Percentiles rank a stretch among this genome's conserved stretches.
These are phyloP conservation scores for Xerus inauris DNA, from an alignment of 2,113 vertebrate genomes.

Conservation along the genomic window DNA sequence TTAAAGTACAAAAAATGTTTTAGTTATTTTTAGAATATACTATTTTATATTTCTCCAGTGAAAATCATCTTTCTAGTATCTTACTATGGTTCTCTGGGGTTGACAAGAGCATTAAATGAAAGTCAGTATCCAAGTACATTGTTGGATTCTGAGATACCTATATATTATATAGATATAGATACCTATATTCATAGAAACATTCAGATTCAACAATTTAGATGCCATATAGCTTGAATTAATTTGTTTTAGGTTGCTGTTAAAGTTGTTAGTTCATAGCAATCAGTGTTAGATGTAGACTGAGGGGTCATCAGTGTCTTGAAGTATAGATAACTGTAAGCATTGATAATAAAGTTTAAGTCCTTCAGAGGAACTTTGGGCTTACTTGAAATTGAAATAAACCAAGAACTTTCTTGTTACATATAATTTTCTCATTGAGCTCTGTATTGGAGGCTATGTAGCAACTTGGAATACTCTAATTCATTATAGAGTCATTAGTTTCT, in stretches of 20 bases:
- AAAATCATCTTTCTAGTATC: neutral
- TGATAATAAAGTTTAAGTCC: neutral
- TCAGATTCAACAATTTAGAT: neutral
- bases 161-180: too few species aligned
- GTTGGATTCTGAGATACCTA: neutral
- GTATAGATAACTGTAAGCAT: neutral
- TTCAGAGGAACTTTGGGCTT: neutral
- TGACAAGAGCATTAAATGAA: conserved; percentile 5
- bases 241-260: neutral
- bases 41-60: conserved; percentile 15
- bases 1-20: neutral
- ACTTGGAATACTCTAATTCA: neutral
- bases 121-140: neutral
- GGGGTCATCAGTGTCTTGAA: neutral
- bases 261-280: neutral
- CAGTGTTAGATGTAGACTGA: neutral
- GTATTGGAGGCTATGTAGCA: neutral
- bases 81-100: neutral
- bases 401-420: neutral
- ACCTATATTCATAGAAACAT: conserved; percentile 14
- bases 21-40: conserved; percentile 20
- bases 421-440: neutral
- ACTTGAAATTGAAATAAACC: neutral
- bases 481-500: neutral
- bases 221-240: neutral